Conservation (phyloP, 2,113 vertebrate species). For the Regulus satrapa region DNA sequence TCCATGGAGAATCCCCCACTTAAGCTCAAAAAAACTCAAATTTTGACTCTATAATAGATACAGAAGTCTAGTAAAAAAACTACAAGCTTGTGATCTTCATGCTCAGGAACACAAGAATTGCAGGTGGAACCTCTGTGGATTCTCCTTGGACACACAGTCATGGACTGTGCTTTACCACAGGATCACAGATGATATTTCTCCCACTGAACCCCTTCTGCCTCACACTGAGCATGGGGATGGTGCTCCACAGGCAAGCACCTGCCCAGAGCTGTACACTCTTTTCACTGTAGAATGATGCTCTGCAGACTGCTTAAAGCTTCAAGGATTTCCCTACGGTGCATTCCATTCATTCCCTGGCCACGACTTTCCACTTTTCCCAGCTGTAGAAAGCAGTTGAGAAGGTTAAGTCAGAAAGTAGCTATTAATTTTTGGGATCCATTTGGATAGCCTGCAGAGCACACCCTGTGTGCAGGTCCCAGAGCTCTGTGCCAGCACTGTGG, state of each 20-base stretch:
- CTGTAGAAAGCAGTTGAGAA: background rate
- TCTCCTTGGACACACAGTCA: background rate
- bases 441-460: background rate
- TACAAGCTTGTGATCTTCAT: background rate
- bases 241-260: background rate
- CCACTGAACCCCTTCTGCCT: background rate
- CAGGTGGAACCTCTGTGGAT: background rate
- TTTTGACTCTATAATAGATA: background rate
- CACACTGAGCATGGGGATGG: background rate
- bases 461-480: background rate
- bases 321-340: background rate
- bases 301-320: background rate
- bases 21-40: background rate
- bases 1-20: background rate
- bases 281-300: background rate
- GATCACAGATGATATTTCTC: background rate
- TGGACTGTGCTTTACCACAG: background rate
- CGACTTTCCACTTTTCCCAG: background rate
- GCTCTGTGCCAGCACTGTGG: fast-evolving
- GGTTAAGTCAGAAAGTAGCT: background rate
- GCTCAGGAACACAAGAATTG: background rate
- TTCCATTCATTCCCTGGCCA: background rate
- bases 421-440: background rate
- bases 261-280: background rate
- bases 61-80: background rate